Base-by-base conservation (phyloP, 2,113 vertebrate species). In the Zingel zingel region DNA sequence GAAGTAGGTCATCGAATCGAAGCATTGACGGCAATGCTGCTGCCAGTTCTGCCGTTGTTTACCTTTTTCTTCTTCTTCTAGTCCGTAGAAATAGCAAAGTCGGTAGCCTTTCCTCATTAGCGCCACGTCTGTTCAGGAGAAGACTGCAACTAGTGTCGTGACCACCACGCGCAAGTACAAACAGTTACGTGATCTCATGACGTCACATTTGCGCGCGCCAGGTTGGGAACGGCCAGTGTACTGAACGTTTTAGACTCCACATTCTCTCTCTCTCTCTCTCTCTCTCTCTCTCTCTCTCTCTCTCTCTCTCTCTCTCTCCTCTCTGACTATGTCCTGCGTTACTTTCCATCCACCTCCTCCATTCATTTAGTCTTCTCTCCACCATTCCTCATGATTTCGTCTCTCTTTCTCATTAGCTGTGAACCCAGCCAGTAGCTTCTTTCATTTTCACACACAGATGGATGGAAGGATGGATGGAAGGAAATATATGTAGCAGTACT, bases 401-500 rank as follows among this genome's bases (percentile, higher is more conserved):
- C 30, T 43, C 16, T 23, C 39, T 15, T 59, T 27, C 56, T 84
- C 73, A 56, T 80, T 63, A 73, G 30, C 16, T 56, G 25, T 62
- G 23, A 69, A 45, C 36, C 59, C 33, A n/a, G 61, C 25, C 30
- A 27, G 39, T 71, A 21, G 14, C 13, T 27, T 63, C 65, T 54
- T 71, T 76, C 16, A 61, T 75, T 70, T 51, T 61, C 50, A 51
- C 74, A 39, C 63, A 5, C 25, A 68, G 45, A 79, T 61, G 80
- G 76, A 86, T 39, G 39, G 23, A 45, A 48, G n/a, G 45, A 79
- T 61, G 80, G 76, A 86, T 39, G 39, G 23, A 45, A 48, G n/a
- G 48, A 27, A 30, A 39, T 8, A 9, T 1, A 39, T 8, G 63
- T 36, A n/a, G 13, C 43, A 58, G 50, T 1, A 43, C 3, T 63